A percentile compares a stretch with the other conserved stretches of the same genome.
phyloP scores from a whole-genome alignment of 2,888 invertebrate species.

The Acanthosepion esculentum region DNA sequence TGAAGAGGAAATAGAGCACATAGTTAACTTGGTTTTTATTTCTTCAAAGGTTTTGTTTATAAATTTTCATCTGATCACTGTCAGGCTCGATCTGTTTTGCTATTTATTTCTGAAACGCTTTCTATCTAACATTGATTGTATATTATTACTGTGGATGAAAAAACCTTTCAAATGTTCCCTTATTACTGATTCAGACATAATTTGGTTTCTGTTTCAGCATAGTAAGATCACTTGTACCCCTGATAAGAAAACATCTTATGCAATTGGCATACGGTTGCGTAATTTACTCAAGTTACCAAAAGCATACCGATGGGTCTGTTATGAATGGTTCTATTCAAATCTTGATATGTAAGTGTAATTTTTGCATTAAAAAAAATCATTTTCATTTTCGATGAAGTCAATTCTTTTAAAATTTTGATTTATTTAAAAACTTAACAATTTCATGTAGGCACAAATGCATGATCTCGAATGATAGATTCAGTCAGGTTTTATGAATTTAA shows the following conservation, averaged over 20 bases:
- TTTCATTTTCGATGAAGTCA: not conserved
- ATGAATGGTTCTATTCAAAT: slow-evolving; percentile 99
- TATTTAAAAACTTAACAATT: not conserved
- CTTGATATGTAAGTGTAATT: slow-evolving; percentile 83
- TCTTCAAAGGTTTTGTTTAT: no score
- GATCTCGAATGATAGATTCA: not conserved
- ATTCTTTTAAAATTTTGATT: not conserved
- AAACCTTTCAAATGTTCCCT: not conserved
- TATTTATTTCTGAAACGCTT: no score
- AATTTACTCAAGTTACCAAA: slow-evolving; percentile 97
- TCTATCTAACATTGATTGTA: not conserved
- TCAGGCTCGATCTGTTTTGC: no score
- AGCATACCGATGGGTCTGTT: slow-evolving; percentile 99
- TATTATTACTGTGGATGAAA: not conserved
- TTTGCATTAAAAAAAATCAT: not conserved
- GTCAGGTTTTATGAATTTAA: not conserved
- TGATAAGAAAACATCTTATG: slow-evolving; percentile 90
- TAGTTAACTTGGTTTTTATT: no score
- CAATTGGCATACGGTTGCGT: slow-evolving; percentile 85
- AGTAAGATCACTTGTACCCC: slow-evolving; percentile 54
- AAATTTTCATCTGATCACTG: no score
- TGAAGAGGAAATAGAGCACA: no score
- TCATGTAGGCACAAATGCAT: not conserved
- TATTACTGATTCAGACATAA: not conserved
- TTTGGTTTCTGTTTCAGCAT: not conserved